Evolutionary conservation across 37 sponge, comb jelly and placozoan species (phyloP).

Genomic region (Theonella swinhoei): DNA sequence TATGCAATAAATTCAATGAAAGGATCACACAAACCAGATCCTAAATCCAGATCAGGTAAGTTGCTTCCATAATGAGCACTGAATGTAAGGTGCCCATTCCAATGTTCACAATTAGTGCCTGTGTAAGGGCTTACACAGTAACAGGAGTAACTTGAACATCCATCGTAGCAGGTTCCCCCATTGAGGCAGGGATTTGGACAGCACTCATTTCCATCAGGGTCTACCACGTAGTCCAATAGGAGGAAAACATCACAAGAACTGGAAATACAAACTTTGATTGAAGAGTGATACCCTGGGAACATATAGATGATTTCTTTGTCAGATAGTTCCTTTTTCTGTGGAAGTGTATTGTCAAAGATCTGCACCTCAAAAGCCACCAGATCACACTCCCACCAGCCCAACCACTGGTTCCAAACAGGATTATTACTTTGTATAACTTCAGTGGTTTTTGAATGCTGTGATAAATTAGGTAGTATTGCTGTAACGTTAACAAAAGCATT

Average conservation of each 20-base stretch:
- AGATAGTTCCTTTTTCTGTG: too few relatives aligned
- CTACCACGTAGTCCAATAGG: neutral
- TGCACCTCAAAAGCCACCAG: too few relatives aligned
- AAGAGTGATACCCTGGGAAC: too few relatives aligned
- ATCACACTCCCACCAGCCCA: too few relatives aligned
- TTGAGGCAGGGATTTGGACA: constrained; percentile 2
- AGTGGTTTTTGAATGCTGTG: too few relatives aligned
- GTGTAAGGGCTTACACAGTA: neutral
- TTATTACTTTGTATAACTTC: too few relatives aligned
- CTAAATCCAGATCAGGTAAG: neutral
- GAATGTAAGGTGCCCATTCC: neutral
- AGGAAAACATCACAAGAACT: neutral
- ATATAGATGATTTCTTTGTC: too few relatives aligned
- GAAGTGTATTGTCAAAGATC: too few relatives aligned
- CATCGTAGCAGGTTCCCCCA: constrained; percentile 14
- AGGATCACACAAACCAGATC: neutral
- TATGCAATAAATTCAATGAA: neutral
- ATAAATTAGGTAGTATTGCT: too few relatives aligned
- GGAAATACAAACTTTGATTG: too few relatives aligned
- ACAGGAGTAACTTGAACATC: neutral
- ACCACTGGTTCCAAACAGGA: too few relatives aligned
- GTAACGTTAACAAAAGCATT: too few relatives aligned
- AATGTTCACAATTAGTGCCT: neutral
- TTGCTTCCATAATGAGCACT: constrained; percentile 9
- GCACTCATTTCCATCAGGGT: constrained; percentile 1